A percentile compares a stretch with the other conserved stretches of the same genome.
Conservation (phyloP, 2,888 invertebrate species). For the Spodoptera exigua region DNA sequence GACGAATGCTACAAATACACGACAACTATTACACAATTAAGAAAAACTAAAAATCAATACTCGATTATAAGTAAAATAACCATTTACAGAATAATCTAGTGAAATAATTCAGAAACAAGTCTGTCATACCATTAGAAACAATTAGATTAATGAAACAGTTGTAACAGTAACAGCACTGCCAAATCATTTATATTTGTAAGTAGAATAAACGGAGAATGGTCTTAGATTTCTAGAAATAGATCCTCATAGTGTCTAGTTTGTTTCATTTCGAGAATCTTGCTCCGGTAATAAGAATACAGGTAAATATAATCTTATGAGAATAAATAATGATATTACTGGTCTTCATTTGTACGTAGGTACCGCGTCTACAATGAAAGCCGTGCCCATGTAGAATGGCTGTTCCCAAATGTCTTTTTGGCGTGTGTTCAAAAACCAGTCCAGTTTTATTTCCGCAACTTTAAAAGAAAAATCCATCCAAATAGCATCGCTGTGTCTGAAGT, state of each 20-base stretch:
- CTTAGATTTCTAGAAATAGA: constrained; percentile 64
- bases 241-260: constrained; percentile 54
- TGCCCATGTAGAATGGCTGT: constrained; percentile 57
- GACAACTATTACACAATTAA: constrained; percentile 6
- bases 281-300: constrained; percentile 24
- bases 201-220: constrained; percentile 67
- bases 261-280: constrained; percentile 25
- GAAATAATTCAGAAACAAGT: constrained; percentile 38
- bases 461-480: constrained; percentile 60
- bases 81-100: constrained; percentile 37
- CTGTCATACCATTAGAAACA: constrained; percentile 51
- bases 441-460: constrained; percentile 61
- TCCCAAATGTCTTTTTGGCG: constrained; percentile 68
- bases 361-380: constrained; percentile 54
- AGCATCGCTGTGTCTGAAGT: constrained; percentile 56
- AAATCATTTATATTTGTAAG: constrained; percentile 75
- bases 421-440: constrained; percentile 65
- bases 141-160: constrained; percentile 71
- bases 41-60: constrained; percentile 13
- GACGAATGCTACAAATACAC: constrained; percentile 21
- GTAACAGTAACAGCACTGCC: constrained; percentile 85
- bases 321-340: constrained; percentile 33
- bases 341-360: constrained; percentile 38
- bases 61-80: constrained; percentile 46
- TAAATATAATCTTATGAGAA: constrained; percentile 26